Evolutionary conservation across 2,888 invertebrate genomes (phyloP), one percentile per base, ranked within the genome.

Genomic region (Gryllus longicercus): DNA sequence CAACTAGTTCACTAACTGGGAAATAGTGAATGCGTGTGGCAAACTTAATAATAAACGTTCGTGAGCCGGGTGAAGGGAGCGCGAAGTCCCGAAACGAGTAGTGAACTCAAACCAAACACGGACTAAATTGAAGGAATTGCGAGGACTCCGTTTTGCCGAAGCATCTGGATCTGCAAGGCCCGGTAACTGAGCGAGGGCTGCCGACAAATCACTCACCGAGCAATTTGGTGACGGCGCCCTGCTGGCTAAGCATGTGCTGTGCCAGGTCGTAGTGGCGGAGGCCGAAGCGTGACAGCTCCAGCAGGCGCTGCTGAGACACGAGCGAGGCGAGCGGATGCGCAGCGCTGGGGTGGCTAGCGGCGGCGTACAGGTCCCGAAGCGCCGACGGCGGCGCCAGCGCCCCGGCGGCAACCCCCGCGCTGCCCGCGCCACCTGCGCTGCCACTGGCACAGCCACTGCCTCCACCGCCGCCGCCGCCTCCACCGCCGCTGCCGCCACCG

Each of bases 251-350:
- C 90, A 96, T 95, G 86, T 96, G 96, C 85, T 95, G 95, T 10
- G 96, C 96, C 85, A 96, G 91, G 88, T 96, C 96, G 84, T 96
- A 96, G 85, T 96, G 96, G 83, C 96, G 90, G 84, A 96, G 89
- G 91, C 88, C 95, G 90, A 90, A 89, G 76, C 87, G 84, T 75
- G 95, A 95, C 83, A 96, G 88, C 86, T 96, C 96, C 84, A 96
- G 87, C 11, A 96, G 90, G 82, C 95, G 89, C 85, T 94, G 93
- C 80, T 84, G 85, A 2, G 94, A 93, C 82, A 93, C 91, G 83
- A 94, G 87, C 1, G 93, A 92, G 50, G 93, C 93, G 76, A 94
- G 88, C 50, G 93, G 93, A 85, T 92, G 92, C 3, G 89, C 80
- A 50, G 82, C 21, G 11, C 51, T 77, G 23, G 78, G 74, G 11